Conservation (phyloP, 2,113 vertebrate species). For the Notarius quadriscutis region DNA sequence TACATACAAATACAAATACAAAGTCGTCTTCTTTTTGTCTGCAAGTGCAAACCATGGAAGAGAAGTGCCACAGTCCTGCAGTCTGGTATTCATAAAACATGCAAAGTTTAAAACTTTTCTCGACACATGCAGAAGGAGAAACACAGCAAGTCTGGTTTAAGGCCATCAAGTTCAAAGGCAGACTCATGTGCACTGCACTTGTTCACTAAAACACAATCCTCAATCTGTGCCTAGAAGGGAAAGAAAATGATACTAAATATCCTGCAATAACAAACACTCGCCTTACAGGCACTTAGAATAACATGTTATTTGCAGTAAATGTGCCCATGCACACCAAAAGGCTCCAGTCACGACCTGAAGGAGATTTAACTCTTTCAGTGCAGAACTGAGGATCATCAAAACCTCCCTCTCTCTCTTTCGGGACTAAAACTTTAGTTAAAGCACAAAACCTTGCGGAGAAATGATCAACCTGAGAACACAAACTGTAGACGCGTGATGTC, state of each 20-base stretch:
- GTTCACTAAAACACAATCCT: background rate
- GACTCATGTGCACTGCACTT: constrained; percentile 12
- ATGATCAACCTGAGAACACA: background rate
- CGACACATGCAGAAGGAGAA: background rate
- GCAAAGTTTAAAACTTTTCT: background rate
- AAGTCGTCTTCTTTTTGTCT: background rate
- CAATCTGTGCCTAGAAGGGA: background rate
- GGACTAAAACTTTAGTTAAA: constrained; percentile 19
- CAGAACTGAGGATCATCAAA: constrained; percentile 68
- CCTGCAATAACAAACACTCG: background rate
- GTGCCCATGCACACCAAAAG: constrained; percentile 43
- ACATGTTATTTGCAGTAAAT: background rate
- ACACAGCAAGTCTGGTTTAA: background rate
- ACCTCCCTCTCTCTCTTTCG: constrained; percentile 55
- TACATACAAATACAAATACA: background rate
- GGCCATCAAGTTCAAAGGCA: background rate
- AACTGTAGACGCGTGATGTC: background rate
- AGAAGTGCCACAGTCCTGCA: background rate
- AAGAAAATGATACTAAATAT: background rate
- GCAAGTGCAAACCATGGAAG: background rate
- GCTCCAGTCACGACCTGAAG: constrained; percentile 67
- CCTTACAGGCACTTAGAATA: background rate
- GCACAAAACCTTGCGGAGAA: background rate
- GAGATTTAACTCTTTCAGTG: constrained; percentile 73
- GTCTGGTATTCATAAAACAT: background rate